Evolutionary conservation across 2,797 vertebrate genomes (phyloP).

Genomic region (Characodon lateralis): DNA sequence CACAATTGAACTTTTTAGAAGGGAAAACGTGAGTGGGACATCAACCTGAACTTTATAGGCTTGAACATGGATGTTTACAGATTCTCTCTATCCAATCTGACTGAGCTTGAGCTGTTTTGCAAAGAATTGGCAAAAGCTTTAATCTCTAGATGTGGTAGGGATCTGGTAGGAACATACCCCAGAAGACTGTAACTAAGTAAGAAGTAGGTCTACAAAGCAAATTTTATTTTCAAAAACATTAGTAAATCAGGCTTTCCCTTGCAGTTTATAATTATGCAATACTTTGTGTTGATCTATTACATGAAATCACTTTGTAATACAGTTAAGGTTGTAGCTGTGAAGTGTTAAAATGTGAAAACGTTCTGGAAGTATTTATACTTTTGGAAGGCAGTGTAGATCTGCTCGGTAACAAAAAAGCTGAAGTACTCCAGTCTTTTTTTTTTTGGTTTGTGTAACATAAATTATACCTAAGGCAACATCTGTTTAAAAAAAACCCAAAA

Average conservation of each 20-base stretch:
- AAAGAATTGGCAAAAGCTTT: too few species aligned
- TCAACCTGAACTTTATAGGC: too few species aligned
- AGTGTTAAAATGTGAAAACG: neutral
- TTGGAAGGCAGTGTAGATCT: constrained; percentile 14
- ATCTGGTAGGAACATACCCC: too few species aligned
- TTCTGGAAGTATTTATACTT: neutral
- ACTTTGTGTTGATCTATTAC: neutral
- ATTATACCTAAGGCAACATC: constrained; percentile 85
- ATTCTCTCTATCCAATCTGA: too few species aligned
- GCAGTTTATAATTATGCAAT: neutral
- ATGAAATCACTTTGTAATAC: neutral
- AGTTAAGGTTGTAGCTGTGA: neutral
- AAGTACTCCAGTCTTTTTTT: constrained; percentile 67
- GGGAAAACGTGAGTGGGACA: too few species aligned
- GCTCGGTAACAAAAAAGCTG: constrained; percentile 57
- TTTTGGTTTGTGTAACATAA: constrained; percentile 85
- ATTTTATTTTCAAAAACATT: neutral
- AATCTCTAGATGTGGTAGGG: too few species aligned
- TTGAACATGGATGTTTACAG: too few species aligned
- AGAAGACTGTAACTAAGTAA: neutral
- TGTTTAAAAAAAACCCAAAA: constrained; percentile 51
- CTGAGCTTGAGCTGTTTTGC: too few species aligned
- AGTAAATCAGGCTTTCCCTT: neutral
- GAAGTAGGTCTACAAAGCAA: neutral
- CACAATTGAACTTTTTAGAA: neutral